Base-by-base conservation (phyloP, 2,113 vertebrate species). In the Nothobranchius furzeri region DNA sequence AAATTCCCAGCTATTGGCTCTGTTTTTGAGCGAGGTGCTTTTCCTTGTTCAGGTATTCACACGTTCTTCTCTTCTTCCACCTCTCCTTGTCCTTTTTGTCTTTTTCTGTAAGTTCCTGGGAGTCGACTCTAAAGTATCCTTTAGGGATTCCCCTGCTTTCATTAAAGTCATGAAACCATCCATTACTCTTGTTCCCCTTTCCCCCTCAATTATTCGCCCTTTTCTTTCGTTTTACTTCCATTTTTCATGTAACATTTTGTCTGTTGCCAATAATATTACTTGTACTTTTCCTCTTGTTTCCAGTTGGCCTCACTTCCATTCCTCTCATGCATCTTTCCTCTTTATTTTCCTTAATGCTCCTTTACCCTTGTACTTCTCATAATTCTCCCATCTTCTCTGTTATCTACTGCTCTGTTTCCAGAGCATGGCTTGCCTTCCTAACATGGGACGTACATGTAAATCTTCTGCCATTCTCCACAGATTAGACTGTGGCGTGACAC, bases 111-210 rank as follows among this genome's bases (percentile, higher is more conserved):
- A 3, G 40, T 72, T 60, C 85, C 80, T 70, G 52, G 81, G 83
- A 85, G 81, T 67, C 67, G 36, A 82, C 60, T 81, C 77, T 83
- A 82, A 85, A 88, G 70, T 75, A 72, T 86, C 85, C 84, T n/a
- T 48, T 73, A 63, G 89, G 90, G 80, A 79, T 86, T 66, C 73
- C 24, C 46, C 55, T 3, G 55, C 73, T 86, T 89, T 87, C 84
- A 90, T 86, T 90, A 85, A 81, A 83, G 73, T 87, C 84, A 86
- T 88, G 88, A 87, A 53, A 50, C 81, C 70, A 68, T 51, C 81
- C 70, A 65, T 83, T 37, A 35, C 75, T 60, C 69, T 25, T 83
- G 57, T 60, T 71, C 55, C 54, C 71, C 76, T 55, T 48, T 76
- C 70, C 61, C 69, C 64, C 71, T 58, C 60, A 14, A 13, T 71